phyloP scores from a whole-genome alignment of 2,888 invertebrate genomes.

The Apeira syringaria region DNA sequence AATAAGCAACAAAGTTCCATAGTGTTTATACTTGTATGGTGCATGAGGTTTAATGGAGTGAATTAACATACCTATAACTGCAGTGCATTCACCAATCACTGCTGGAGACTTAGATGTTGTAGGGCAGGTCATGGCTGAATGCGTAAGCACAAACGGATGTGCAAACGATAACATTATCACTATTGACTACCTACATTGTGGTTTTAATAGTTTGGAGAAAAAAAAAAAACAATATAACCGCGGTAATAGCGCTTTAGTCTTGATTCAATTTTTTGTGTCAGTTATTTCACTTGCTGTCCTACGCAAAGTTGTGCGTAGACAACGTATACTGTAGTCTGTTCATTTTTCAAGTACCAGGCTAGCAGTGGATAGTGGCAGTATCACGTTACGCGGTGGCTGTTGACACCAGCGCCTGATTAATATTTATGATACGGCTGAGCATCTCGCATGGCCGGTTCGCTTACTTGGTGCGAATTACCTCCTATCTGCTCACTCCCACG shows the following conservation, averaged over 20 bases:
- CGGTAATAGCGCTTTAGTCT: not conserved
- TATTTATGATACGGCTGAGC: constrained; percentile 83
- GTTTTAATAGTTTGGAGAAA: not conserved
- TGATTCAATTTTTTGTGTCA: not conserved
- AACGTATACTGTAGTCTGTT: constrained; percentile 38
- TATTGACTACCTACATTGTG: constrained; percentile 46
- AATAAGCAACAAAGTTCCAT: constrained; percentile 14
- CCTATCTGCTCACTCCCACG: constrained; percentile 63
- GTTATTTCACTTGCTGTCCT: constrained; percentile 22
- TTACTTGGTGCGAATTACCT: constrained; percentile 72
- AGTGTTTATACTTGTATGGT: constrained; percentile 16
- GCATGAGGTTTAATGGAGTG: constrained; percentile 29
- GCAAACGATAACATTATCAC: constrained; percentile 71
- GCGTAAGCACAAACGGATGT: constrained; percentile 76
- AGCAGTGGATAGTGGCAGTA: constrained; percentile 75
- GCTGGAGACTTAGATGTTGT: constrained; percentile 67
- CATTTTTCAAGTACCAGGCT: constrained; percentile 64
- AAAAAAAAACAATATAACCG: too few relatives aligned
- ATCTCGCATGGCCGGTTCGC: constrained; percentile 82
- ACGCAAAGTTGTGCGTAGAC: constrained; percentile 37
- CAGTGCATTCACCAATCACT: constrained; percentile 59
- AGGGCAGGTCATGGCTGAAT: constrained; percentile 80
- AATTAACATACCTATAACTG: constrained; percentile 58
- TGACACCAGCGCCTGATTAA: constrained; percentile 84
- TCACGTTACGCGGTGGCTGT: constrained; percentile 84